Evolutionary conservation across 2,888 invertebrate species (phyloP).

Genomic region (Xanthostigma xanthostigma): DNA sequence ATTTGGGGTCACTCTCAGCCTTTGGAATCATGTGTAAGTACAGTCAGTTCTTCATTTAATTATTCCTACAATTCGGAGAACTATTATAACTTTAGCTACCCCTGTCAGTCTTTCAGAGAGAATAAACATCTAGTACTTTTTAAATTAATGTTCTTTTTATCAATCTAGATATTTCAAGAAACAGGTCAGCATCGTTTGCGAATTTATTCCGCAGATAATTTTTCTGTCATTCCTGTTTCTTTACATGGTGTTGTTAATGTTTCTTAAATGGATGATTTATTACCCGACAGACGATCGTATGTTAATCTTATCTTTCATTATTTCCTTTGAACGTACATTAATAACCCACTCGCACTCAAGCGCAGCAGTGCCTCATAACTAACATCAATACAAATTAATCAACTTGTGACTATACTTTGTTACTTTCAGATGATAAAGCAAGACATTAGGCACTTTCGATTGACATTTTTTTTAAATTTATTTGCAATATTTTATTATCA

Average conservation of each 20-base stretch:
- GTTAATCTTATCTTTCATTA: slow-evolving; percentile 7
- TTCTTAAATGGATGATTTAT: slow-evolving; percentile 86
- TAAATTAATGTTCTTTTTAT: slow-evolving; percentile 8
- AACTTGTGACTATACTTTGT: too few relatives aligned
- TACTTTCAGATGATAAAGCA: too few relatives aligned
- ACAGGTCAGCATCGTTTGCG: slow-evolving; percentile 67
- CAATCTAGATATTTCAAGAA: slow-evolving; percentile 58
- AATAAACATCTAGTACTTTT: not conserved
- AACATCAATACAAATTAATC: too few relatives aligned
- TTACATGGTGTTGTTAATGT: slow-evolving; percentile 88
- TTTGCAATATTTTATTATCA: too few relatives aligned
- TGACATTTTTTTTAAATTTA: too few relatives aligned
- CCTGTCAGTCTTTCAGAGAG: too few relatives aligned
- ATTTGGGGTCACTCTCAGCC: slow-evolving; percentile 80
- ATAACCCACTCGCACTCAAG: too few relatives aligned
- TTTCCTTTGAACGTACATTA: too few relatives aligned
- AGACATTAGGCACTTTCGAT: too few relatives aligned
- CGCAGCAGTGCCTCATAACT: too few relatives aligned
- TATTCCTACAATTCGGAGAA: too few relatives aligned
- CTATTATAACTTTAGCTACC: too few relatives aligned
- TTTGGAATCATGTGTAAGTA: slow-evolving; percentile 63
- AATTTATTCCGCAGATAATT: slow-evolving; percentile 91
- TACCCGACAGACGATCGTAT: slow-evolving; percentile 33
- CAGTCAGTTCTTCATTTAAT: slow-evolving; percentile 6
- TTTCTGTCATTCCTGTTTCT: slow-evolving; percentile 86